Conservation (phyloP, 37 sponge, comb jelly and placozoan species). For the Hormiphora californensis region DNA sequence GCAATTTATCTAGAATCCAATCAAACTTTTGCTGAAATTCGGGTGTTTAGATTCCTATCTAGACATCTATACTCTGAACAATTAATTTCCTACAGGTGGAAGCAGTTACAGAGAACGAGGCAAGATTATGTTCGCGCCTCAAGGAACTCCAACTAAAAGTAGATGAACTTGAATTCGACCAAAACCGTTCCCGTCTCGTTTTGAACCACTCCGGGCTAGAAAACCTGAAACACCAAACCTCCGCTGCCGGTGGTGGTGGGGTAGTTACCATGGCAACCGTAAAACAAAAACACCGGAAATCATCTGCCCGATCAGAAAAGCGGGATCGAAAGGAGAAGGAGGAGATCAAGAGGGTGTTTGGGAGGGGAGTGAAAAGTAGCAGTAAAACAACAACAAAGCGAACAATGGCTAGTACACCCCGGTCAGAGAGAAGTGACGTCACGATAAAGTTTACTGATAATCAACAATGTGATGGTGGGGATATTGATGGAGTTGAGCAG, state of each 20-base stretch:
- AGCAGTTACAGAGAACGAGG: slow-evolving; percentile 5
- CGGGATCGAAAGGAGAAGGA: slow-evolving; percentile 34
- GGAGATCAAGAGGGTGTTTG: slow-evolving; percentile 4
- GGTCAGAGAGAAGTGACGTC: not conserved
- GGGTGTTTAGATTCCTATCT: no score
- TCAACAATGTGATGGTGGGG: no score
- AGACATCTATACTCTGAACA: no score
- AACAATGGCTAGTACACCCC: not conserved
- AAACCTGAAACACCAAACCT: no score
- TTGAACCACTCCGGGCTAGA: slow-evolving; percentile 9
- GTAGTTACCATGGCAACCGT: no score
- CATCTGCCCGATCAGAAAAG: not conserved
- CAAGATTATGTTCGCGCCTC: not conserved
- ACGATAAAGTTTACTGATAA: slow-evolving; percentile 39
- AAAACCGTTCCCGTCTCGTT: no score
- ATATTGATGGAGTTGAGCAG: no score
- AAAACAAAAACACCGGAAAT: not conserved
- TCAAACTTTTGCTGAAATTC: no score
- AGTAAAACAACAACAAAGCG: not conserved
- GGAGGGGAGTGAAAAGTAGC: not conserved
- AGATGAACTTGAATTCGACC: slow-evolving; percentile 34
- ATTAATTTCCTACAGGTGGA: not conserved
- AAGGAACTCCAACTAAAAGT: slow-evolving; percentile 24
- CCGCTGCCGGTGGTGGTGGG: no score
- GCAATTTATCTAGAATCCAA: no score